These are phyloP conservation scores for Gallinago undulata DNA, from an alignment of 2,113 vertebrate genomes.

Conservation along the genomic window DNA sequence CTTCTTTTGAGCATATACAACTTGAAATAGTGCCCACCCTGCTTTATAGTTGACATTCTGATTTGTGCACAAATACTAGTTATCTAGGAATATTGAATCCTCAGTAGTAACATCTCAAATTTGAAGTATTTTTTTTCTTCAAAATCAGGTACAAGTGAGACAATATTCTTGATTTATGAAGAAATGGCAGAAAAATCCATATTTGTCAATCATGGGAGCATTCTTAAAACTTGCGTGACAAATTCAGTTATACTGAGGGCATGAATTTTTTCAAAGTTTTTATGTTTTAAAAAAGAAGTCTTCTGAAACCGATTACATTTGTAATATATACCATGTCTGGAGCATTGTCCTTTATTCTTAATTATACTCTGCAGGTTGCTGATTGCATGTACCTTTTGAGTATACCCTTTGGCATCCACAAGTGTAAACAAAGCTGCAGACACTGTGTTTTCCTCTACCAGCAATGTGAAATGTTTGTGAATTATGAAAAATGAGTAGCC, in stretches of 20 bases:
- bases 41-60: not conserved
- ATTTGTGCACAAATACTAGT: not conserved
- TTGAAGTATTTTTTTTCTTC: not conserved
- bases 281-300: not conserved
- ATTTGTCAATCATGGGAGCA: not conserved
- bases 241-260: not conserved
- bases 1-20: not conserved
- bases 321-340: not conserved
- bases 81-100: not conserved
- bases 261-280: not conserved
- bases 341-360: slow-evolving; percentile 33
- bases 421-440: slow-evolving; percentile 68
- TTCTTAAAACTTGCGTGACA: not conserved
- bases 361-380: slow-evolving; percentile 39
- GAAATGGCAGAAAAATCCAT: not conserved
- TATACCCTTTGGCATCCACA: slow-evolving; percentile 22
- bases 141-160: not conserved
- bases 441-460: slow-evolving; percentile 17
- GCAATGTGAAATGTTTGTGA: slow-evolving; percentile 37
- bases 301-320: slow-evolving; percentile 1
- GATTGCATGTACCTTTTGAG: slow-evolving; percentile 22
- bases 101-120: not conserved
- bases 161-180: not conserved
- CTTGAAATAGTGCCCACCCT: not conserved
- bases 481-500: slow-evolving; percentile 2